Evolutionary conservation across 2,888 invertebrate species (phyloP).

Genomic region (Morpho helenor): DNA sequence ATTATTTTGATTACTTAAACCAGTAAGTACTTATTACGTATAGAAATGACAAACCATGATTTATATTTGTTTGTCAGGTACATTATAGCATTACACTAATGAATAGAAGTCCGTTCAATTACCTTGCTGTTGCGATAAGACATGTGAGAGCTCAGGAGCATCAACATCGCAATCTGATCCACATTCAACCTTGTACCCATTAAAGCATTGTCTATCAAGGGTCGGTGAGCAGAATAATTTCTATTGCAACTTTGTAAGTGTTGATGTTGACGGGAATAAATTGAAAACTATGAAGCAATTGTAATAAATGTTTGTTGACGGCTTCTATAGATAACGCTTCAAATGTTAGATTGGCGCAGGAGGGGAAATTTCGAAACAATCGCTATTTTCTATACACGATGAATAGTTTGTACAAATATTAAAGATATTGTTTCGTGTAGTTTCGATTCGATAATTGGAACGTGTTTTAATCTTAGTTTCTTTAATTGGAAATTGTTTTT

Average conservation of each 20-base stretch:
- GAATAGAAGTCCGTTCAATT: slow-evolving; percentile 40
- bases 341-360: slow-evolving; percentile 3
- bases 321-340: slow-evolving; percentile 15
- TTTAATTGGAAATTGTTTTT: too few relatives aligned
- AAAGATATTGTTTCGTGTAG: too few relatives aligned
- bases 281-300: slow-evolving; percentile 24
- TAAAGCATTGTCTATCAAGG: slow-evolving; percentile 53
- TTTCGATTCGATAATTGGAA: too few relatives aligned
- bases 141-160: slow-evolving; percentile 30
- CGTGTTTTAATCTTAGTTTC: too few relatives aligned
- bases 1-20: too few relatives aligned
- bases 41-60: too few relatives aligned
- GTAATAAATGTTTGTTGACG: slow-evolving; percentile 16
- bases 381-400: neutral
- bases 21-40: too few relatives aligned
- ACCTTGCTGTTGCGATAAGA: slow-evolving; percentile 36
- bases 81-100: slow-evolving; percentile 40
- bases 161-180: slow-evolving; percentile 45
- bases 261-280: slow-evolving; percentile 22
- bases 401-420: too few relatives aligned
- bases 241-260: slow-evolving; percentile 28
- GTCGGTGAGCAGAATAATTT: slow-evolving; percentile 27
- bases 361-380: slow-evolving; percentile 6
- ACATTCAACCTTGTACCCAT: slow-evolving; percentile 58
- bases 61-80: too few relatives aligned